These are phyloP conservation scores for Apaloderma vittatum DNA, from an alignment of 2,113 vertebrate genomes.

Conservation along the genomic window DNA sequence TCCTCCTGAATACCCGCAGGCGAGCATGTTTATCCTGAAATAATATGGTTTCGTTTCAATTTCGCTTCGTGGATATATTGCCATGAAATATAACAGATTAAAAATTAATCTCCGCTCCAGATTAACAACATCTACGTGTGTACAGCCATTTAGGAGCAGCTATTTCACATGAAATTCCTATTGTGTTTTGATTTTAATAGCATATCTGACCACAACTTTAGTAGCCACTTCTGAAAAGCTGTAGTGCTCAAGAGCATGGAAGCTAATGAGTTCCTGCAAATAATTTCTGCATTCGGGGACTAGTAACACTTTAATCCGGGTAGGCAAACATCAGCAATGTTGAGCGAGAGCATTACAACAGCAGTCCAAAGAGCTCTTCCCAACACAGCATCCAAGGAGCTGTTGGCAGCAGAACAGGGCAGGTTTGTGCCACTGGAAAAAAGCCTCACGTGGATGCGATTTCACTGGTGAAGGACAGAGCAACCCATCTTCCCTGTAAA, in stretches of 20 bases:
- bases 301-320: constrained; percentile 58
- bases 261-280: background rate
- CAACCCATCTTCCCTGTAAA: background rate
- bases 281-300: background rate
- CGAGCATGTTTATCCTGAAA: background rate
- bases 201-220: background rate
- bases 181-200: background rate
- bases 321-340: background rate
- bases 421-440: constrained; percentile 24
- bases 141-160: background rate
- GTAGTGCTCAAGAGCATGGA: background rate
- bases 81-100: background rate
- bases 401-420: background rate
- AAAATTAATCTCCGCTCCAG: background rate
- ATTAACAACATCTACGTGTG: background rate
- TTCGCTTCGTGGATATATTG: background rate
- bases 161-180: background rate
- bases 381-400: background rate
- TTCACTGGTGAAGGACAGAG: background rate
- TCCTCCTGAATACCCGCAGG: background rate
- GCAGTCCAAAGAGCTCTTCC: constrained; percentile 50
- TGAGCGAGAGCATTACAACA: constrained; percentile 34
- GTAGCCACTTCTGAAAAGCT: background rate
- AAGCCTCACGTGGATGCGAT: constrained; percentile 7
- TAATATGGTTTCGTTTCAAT: background rate